phyloP scores from a whole-genome alignment of 2,797 vertebrate genomes.

The Clarias fuscus region DNA sequence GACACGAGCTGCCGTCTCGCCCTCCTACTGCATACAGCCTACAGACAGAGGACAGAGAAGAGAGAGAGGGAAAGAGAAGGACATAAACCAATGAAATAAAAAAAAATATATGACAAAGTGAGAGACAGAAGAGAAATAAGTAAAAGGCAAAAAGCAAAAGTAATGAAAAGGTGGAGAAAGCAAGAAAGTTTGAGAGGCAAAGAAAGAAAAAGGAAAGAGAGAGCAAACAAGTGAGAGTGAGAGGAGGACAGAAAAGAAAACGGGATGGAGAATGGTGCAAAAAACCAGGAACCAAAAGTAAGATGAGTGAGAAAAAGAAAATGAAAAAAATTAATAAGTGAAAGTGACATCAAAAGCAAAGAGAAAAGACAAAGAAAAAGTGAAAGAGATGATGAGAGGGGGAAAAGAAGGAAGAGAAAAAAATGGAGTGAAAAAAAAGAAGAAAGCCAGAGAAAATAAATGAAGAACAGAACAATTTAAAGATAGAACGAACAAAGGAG shows the following conservation, averaged over 20 bases:
- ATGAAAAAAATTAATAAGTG: background rate
- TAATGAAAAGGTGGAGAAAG: background rate
- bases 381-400: background rate
- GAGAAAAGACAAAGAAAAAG: background rate
- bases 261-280: background rate
- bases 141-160: no score
- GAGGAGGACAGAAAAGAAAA: background rate
- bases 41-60: background rate
- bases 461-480: background rate
- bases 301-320: background rate
- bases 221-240: no score
- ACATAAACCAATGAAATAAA: background rate
- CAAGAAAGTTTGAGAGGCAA: background rate
- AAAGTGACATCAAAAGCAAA: no score
- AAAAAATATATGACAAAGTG: background rate
- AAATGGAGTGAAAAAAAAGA: no score
- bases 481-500: background rate
- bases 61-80: background rate
- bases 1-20: slow-evolving; percentile 94
- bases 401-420: no score
- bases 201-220: background rate
- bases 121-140: background rate
- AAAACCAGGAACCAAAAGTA: background rate
- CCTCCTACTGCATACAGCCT: slow-evolving; percentile 97
- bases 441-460: no score